Evolutionary conservation across 1,140 invertebrate genomes (phyloP), one percentile per base, ranked within the genome.

Genomic region (silkworm (Bombyx mori)): DNA sequence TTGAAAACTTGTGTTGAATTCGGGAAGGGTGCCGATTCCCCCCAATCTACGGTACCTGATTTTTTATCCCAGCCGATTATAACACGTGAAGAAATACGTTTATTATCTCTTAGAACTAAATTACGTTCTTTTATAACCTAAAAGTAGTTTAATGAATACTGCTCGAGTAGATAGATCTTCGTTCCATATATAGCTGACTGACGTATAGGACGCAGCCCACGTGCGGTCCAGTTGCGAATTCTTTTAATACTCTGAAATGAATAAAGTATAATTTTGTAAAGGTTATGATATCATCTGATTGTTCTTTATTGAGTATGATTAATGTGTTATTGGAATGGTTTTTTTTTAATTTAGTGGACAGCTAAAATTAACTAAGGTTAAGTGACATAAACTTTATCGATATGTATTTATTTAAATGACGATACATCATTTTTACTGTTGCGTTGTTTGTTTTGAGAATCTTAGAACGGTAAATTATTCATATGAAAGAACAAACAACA

Each of bases 111-210:
- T 68, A 72, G 61, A 65, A 69, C 64, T 68, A 65, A 69, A 73
- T 69, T 53, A 66, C 62, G 62, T 69, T 75, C 61, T 72, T 69
- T 61, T 69, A 69, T 71, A 75, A 68, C 62, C 68, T 80, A 81
- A 63, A 86, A 78, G 75, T 82, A 82, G 77, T 76, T 73, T 75
- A 76, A 76, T 73, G 75, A 86, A 86, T 86, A 86, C 83, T 86
- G 83, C 81, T 86, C 72, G 73, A 69, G 75, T 82, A 78, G 73
- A 82, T 78, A 86, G 82, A 84, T 85, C 82, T 82, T 82, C 69
- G 67, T 84, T 86, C 81, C 79, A 65, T 73, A 65, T 68, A 70
- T 70, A 73, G 67, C 63, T 65, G 66, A 58, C 62, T 66, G 67
- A 60, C 67, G 71, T 73, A 68, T 63, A 45, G 74, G 65, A 69